Evolutionary conservation across 2,888 invertebrate genomes (phyloP).

Genomic region (Mythimna ferrago): DNA sequence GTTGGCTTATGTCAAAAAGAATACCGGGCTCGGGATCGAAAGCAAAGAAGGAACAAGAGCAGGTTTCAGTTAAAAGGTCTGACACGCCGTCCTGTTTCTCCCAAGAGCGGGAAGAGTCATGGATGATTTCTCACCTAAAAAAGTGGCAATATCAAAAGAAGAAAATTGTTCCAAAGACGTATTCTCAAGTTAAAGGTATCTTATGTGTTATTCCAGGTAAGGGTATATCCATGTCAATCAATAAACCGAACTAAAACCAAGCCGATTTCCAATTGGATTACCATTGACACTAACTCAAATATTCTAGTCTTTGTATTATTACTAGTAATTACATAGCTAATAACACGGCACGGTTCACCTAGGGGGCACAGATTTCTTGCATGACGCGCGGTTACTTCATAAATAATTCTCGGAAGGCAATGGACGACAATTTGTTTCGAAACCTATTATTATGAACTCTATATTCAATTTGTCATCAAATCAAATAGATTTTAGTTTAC

Average conservation of each 20-base stretch:
- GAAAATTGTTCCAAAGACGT: no score
- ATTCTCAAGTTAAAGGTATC: no score
- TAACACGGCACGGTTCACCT: conserved; percentile 3
- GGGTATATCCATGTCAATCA: no score
- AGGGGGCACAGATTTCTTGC: conserved; percentile 33
- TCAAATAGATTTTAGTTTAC: background rate
- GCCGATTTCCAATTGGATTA: background rate
- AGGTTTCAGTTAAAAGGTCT: no score
- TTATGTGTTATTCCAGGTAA: no score
- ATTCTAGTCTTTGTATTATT: conserved; percentile 11
- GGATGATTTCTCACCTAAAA: no score
- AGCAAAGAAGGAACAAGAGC: no score
- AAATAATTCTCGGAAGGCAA: conserved; percentile 44
- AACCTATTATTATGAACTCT: conserved; percentile 29
- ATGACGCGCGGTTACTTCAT: conserved; percentile 12
- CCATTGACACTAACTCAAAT: conserved; percentile 15
- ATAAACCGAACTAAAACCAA: background rate
- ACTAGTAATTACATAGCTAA: conserved; percentile 36
- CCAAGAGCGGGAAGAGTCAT: no score
- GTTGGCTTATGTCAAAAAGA: no score
- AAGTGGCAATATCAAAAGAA: no score
- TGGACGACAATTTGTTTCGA: conserved; percentile 7
- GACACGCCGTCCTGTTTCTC: no score
- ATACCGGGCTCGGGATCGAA: no score
- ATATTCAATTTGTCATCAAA: conserved; percentile 24